Evolutionary conservation across 1,140 invertebrate genomes (phyloP), one percentile per base, ranked within the genome.

Genomic region (Drosophila murphyi): DNA sequence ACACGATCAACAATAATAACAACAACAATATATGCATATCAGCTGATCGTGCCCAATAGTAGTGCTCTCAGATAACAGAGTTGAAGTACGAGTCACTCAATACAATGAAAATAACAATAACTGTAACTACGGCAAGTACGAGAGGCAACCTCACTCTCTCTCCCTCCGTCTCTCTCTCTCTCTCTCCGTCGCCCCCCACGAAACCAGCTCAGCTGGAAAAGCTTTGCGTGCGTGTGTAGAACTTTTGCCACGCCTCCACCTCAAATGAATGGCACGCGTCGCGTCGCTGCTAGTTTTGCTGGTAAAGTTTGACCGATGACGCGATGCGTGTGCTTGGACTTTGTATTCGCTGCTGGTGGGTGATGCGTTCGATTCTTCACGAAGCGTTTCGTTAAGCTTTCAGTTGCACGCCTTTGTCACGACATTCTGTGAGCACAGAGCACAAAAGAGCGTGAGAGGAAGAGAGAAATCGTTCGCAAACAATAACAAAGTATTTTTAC

Each of bases 271-370:
- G 71, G 64, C 71, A 73, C 56, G 68, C 71, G 69, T 28, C 47
- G 55, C 63, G 32, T 39, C 20, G 62, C 54, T 12, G 28, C 54
- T 45, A 50, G 47, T 55, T 54, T 54, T 45, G 62, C 41, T 68
- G 52, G 47, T 64, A 69, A 61, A 73, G 71, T 61, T 72, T 73
- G 29, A 6, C 55, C 41, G 56, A 61, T 73, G 71, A 73, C 71
- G 71, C 71, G 71, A n/a, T 48, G 8, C 51, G 43, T 73, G 71
- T 69, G 71, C 71, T 73, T 73, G 71, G 71, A 73, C 71, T 73
- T 73, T 73, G 71, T 4, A 29, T 29, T 55, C 56, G 28, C 50
- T 37, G 50, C 41, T 69, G 64, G 71, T 61, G 71, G 48, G 28
- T 69, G 64, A 54, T 61, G 50, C 63, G 55, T 68, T 68, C 48